Evolutionary conservation across 1,140 invertebrate species (phyloP).

Genomic region (Cotesia vestalis): DNA sequence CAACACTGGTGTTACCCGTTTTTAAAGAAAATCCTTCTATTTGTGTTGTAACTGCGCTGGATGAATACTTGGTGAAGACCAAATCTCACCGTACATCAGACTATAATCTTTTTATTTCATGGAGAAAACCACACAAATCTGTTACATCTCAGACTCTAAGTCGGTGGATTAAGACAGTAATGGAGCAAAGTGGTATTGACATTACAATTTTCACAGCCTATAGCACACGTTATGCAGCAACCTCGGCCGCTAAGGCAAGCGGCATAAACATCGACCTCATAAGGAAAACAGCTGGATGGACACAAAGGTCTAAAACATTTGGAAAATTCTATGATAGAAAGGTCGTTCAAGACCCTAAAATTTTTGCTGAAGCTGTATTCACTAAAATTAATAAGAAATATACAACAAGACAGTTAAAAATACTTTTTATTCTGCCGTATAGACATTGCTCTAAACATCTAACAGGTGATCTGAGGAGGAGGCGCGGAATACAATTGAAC

Average conservation of each 20-base stretch:
- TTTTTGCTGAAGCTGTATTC: constrained; percentile 2
- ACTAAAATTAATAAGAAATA: background rate
- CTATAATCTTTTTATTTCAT: background rate
- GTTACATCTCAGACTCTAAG: background rate
- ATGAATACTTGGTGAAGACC: background rate
- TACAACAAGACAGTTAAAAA: background rate
- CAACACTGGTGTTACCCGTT: constrained; percentile 6
- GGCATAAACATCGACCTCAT: constrained; percentile 16
- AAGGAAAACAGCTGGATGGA: constrained; percentile 10
- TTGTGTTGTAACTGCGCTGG: background rate
- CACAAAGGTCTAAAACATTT: background rate
- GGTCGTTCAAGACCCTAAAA: background rate
- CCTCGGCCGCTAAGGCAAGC: background rate
- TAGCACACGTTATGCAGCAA: constrained; percentile 1
- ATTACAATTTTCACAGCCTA: constrained; percentile 4
- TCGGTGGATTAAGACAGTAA: background rate
- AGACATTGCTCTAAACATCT: constrained; percentile 5
- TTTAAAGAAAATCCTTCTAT: background rate
- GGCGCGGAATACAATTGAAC: too few species aligned
- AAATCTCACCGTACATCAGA: background rate
- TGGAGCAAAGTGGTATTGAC: constrained; percentile 6
- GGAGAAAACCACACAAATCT: background rate
- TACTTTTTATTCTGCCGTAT: background rate
- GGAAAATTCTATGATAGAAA: constrained; percentile 7
- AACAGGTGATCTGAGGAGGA: background rate